These are phyloP conservation scores for Uloborus diversus DNA, from an alignment of 1,140 invertebrate genomes.

Conservation along the genomic window DNA sequence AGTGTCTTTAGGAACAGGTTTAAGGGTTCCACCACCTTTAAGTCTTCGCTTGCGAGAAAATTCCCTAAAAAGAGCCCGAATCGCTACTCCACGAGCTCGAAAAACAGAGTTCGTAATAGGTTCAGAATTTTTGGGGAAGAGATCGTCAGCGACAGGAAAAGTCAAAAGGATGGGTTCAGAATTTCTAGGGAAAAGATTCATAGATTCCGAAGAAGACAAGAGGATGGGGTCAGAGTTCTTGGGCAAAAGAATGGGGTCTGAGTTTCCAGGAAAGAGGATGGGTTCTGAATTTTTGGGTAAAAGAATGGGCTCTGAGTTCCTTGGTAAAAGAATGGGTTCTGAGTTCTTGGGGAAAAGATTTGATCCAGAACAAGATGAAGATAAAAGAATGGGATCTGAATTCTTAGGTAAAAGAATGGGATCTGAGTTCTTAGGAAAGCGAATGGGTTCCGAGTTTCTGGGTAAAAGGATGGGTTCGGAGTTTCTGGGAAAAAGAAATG, in stretches of 20 bases:
- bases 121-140: conserved; percentile 57
- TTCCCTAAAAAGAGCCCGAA: conserved; percentile 40
- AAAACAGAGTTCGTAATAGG: conserved; percentile 21
- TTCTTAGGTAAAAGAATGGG: conserved; percentile 59
- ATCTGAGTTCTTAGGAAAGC: conserved; percentile 58
- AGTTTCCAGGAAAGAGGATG: conserved; percentile 49
- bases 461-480: conserved; percentile 59
- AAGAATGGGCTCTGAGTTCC: conserved; percentile 58
- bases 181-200: not conserved
- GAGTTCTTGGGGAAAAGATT: conserved; percentile 60
- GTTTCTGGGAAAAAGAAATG: conserved; percentile 59
- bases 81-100: not conserved
- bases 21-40: conserved; percentile 22
- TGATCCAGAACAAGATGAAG: too few relatives aligned
- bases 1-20: conserved; percentile 41
- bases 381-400: conserved; percentile 58
- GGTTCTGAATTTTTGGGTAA: conserved; percentile 59
- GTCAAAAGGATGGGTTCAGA: conserved; percentile 7
- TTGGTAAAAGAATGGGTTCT: conserved; percentile 58
- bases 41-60: conserved; percentile 21
- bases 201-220: not conserved
- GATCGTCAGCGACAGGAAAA: not conserved
- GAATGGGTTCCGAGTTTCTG: conserved; percentile 59
- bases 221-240: conserved; percentile 57
- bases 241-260: conserved; percentile 59